phyloP scores from a whole-genome alignment of 2,888 invertebrate species.

The Sinhomidia bicolor region DNA sequence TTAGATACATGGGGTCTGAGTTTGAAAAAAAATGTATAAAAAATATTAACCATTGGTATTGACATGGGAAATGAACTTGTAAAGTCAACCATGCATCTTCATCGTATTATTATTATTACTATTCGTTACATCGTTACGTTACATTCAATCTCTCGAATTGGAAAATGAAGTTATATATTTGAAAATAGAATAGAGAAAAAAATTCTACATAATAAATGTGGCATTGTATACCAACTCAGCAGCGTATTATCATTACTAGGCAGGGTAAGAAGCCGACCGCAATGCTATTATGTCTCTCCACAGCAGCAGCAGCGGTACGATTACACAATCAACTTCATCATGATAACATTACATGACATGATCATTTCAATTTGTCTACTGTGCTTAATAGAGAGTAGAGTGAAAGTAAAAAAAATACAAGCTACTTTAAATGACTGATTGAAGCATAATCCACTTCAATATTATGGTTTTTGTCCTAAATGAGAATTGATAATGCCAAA shows the following conservation, averaged over 20 bases:
- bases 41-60: constrained; percentile 52
- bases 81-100: constrained; percentile 64
- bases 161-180: constrained; percentile 22
- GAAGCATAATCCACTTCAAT: constrained; percentile 28
- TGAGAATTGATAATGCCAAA: constrained; percentile 43
- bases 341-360: constrained; percentile 71
- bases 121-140: not conserved
- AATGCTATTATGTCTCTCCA: constrained; percentile 71
- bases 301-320: constrained; percentile 62
- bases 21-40: constrained; percentile 35
- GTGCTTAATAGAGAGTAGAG: not conserved
- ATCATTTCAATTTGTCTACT: constrained; percentile 72
- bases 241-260: constrained; percentile 21
- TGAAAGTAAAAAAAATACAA: constrained; percentile 24
- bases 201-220: too few relatives aligned
- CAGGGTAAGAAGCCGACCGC: constrained; percentile 59
- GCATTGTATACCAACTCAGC: not conserved
- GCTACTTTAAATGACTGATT: constrained; percentile 44
- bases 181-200: constrained; percentile 5
- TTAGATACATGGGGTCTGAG: constrained; percentile 65
- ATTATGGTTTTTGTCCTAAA: not conserved
- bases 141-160: not conserved
- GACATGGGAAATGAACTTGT: constrained; percentile 75
- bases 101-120: constrained; percentile 29
- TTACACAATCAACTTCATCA: constrained; percentile 72